These are phyloP conservation scores for Macquaria australasica DNA, from an alignment of 2,113 vertebrate genomes.

Conservation along the genomic window DNA sequence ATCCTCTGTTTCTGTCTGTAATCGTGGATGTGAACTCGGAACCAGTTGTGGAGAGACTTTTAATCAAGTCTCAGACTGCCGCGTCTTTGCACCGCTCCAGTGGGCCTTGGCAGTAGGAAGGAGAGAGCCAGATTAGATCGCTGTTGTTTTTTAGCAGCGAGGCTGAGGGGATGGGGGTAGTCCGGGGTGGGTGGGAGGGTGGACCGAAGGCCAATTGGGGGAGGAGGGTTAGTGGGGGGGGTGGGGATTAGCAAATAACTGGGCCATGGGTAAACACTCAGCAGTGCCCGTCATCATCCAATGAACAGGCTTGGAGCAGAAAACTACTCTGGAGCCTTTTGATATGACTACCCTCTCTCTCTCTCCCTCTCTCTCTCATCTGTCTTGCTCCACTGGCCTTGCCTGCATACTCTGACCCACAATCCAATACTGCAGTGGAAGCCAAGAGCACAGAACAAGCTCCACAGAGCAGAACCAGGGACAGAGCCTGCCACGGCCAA, in stretches of 20 bases:
- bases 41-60: conserved; percentile 45
- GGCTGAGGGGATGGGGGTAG: conserved; percentile 65
- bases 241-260: conserved; percentile 81
- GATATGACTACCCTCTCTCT: conserved; percentile 62
- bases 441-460: conserved; percentile 59
- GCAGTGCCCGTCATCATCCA: conserved; percentile 69
- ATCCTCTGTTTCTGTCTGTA: conserved; percentile 21
- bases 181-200: conserved; percentile 50
- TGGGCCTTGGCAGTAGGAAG: conserved; percentile 74
- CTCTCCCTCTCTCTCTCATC: conserved; percentile 26
- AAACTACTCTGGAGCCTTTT: conserved; percentile 71
- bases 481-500: conserved; percentile 51
- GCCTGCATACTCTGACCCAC: conserved; percentile 75
- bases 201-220: conserved; percentile 70
- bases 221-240: conserved; percentile 40
- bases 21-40: conserved; percentile 33
- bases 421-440: conserved; percentile 65
- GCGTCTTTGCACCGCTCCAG: conserved; percentile 42
- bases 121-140: conserved; percentile 74
- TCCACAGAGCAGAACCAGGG: conserved; percentile 52
- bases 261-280: conserved; percentile 83
- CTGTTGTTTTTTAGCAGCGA: conserved; percentile 75
- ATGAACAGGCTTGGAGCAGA: conserved; percentile 67
- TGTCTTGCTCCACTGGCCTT: conserved; percentile 69
- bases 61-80: conserved; percentile 64